Conservation (phyloP, 2,113 vertebrate genomes). For the Puffinus mauretanicus region DNA sequence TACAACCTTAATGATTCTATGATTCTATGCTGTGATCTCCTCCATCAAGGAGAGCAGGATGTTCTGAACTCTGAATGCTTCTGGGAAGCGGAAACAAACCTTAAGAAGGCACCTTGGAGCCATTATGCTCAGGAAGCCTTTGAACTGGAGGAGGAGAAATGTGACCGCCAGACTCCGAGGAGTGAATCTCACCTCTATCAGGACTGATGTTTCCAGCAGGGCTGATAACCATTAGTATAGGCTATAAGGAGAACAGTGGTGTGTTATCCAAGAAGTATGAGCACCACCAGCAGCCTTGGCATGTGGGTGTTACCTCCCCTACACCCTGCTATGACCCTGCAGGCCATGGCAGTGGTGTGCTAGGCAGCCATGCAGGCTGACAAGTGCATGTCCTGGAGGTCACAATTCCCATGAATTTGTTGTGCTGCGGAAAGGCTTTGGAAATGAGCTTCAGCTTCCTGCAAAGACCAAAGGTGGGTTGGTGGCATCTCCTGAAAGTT, state of each 20-base stretch:
- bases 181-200: too few species aligned
- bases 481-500: not conserved
- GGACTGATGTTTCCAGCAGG: not conserved
- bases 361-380: not conserved
- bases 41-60: not conserved
- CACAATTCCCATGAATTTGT: not conserved
- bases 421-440: not conserved
- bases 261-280: not conserved
- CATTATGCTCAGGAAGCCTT: not conserved
- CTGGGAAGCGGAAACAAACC: not conserved
- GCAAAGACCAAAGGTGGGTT: not conserved
- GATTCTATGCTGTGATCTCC: not conserved
- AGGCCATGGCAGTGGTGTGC: not conserved
- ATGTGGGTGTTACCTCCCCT: rapidly evolving
- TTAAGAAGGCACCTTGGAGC: not conserved
- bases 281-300: not conserved
- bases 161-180: not conserved
- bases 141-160: not conserved
- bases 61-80: not conserved
- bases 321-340: not conserved
- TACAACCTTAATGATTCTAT: too few species aligned
- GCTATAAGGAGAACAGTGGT: not conserved
- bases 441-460: not conserved
- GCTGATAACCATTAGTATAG: not conserved
- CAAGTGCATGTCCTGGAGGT: not conserved